Evolutionary conservation across 2,113 vertebrate species (phyloP), one percentile per base, ranked within the genome.

Genomic region (Petrocephalus zakoni): DNA sequence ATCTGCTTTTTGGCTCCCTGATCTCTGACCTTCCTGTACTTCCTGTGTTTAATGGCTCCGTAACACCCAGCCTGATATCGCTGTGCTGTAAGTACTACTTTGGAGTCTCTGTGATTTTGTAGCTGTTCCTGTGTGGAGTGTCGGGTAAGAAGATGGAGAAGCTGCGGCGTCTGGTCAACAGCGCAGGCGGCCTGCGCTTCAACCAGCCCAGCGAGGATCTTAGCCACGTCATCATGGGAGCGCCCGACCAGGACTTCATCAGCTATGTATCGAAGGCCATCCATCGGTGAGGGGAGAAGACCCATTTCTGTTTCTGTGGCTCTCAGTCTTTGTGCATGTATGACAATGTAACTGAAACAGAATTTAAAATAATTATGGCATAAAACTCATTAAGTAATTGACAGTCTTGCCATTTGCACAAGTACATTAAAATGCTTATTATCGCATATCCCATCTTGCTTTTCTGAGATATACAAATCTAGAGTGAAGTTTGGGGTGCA

Each of bases 51-150:
- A 46, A 25, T 7, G 13, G 58, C 21, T 64, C 13, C 15, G 2
- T 78, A 7, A 29, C 19, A 21, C 17, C 72, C 11, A 5, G 34
- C 21, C 17, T 46, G 47, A 22, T 22, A 84, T 11, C 2, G 47
- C 1, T 84, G 42, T 84, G 10, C 81, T 42, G 34, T 78, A 42
- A 19, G 29, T 78, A 42, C 11, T 2, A 9, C 53, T 55, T 37
- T 42, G 42, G 72, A 8, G 29, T 78, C 72, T 42, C 68, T 2
- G 15, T 89, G 37, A 49, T 21, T 46, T 51, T 58, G 10, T 92
- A 99, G 98, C 95, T 99, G 11, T 99, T 96, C 90, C 94, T 99
- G 1, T 98, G 96, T 87, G 98, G 98, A 37, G 95, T 99, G 91
- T 94, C 95, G 29, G 96, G 95, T 55, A 97, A 96, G 93, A 98